Conservation (phyloP, 2,888 invertebrate genomes). For the Pterostichus niger region DNA sequence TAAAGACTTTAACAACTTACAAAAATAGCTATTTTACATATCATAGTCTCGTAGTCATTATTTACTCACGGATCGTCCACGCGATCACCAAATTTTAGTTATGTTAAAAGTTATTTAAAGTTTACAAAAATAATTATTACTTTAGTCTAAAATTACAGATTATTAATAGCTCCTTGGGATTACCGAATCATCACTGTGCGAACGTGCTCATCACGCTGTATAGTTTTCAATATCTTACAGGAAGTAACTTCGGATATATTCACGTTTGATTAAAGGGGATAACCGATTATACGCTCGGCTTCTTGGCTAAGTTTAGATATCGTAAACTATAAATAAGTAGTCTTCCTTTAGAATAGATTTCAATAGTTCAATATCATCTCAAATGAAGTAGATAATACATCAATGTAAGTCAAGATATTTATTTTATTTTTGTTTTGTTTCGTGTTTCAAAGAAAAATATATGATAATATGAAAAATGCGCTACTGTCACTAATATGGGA, state of each 20-base stretch:
- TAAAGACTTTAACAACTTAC: neutral
- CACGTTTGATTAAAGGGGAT: conserved; percentile 51
- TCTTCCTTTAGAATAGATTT: conserved; percentile 6
- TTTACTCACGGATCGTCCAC: neutral
- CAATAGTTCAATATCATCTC: neutral
- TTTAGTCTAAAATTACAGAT: conserved; percentile 7
- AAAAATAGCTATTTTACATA: conserved; percentile 2
- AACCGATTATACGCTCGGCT: conserved; percentile 41
- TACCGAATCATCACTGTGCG: conserved; percentile 6
- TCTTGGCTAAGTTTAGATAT: neutral
- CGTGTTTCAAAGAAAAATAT: no score
- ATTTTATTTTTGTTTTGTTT: no score
- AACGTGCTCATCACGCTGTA: neutral
- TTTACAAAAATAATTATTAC: conserved; percentile 13
- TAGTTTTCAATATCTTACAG: conserved; percentile 7
- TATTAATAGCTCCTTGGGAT: conserved; percentile 7
- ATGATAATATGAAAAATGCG: no score
- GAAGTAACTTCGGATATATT: conserved; percentile 8
- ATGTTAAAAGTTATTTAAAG: neutral
- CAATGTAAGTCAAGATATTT: no score
- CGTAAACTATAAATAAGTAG: conserved; percentile 20
- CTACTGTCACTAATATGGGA: no score
- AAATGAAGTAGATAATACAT: neutral
- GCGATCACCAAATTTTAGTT: neutral
- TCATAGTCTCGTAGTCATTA: neutral